phyloP scores from a whole-genome alignment of 2,113 vertebrate genomes.

The Odobenus rosmarus region DNA sequence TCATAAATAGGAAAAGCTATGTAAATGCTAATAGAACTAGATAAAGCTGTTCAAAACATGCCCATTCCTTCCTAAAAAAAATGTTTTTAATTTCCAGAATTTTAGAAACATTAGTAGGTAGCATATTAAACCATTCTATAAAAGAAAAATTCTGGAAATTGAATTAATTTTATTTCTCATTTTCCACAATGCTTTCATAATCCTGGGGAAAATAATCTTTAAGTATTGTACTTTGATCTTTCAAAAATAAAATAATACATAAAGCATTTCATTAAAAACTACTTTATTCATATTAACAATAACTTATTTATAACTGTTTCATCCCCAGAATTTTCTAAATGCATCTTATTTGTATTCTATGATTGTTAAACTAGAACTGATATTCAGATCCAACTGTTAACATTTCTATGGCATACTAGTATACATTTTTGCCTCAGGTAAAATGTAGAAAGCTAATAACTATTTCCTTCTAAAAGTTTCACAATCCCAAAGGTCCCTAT shows the following conservation, averaged over 20 bases:
- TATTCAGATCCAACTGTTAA: slow-evolving; percentile 40
- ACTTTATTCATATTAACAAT: not conserved
- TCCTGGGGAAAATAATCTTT: not conserved
- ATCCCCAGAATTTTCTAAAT: slow-evolving; percentile 33
- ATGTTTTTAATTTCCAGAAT: not conserved
- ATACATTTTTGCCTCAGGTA: slow-evolving; percentile 40
- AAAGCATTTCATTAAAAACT: slow-evolving; percentile 17
- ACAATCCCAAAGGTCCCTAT: not conserved
- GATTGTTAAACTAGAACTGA: slow-evolving; percentile 40
- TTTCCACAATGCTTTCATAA: not conserved
- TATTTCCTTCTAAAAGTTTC: slow-evolving; percentile 52
- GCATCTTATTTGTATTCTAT: not conserved
- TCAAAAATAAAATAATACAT: slow-evolving; percentile 17
- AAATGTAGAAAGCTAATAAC: slow-evolving; percentile 51
- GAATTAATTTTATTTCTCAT: not conserved
- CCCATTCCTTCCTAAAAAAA: not conserved
- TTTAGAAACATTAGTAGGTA: not conserved
- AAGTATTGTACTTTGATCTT: not conserved
- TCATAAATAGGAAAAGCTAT: not conserved
- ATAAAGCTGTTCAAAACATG: not conserved
- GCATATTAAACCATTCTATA: not conserved
- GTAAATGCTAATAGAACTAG: not conserved
- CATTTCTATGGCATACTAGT: slow-evolving; percentile 21
- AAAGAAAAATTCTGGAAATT: not conserved
- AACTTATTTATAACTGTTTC: not conserved